Evolutionary conservation across 2,113 vertebrate species (phyloP).

Genomic region (Pseudopipra pipra): DNA sequence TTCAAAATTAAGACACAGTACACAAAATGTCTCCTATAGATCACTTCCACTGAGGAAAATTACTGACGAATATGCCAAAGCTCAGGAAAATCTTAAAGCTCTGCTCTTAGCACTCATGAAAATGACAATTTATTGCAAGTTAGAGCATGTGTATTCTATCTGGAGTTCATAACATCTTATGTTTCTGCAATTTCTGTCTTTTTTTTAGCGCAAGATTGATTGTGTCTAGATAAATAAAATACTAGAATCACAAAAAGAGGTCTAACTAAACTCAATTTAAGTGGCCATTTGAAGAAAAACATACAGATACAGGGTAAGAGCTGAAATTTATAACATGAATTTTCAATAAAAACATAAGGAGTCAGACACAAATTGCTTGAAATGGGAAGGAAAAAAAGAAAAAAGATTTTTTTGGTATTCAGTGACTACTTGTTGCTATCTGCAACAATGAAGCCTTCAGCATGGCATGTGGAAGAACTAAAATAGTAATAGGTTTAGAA

Average conservation of each 20-base stretch:
- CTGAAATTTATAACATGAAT: background rate
- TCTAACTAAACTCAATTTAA: background rate
- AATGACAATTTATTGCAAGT: background rate
- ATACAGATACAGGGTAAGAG: background rate
- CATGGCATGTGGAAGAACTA: background rate
- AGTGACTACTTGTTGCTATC: background rate
- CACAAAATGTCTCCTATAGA: background rate
- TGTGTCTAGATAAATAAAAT: background rate
- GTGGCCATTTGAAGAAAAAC: background rate
- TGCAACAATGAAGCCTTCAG: background rate
- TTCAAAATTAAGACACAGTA: background rate
- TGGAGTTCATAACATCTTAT: background rate
- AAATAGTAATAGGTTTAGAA: background rate
- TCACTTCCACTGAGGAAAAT: background rate
- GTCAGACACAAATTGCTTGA: background rate
- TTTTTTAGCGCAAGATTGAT: background rate
- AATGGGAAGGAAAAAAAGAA: background rate
- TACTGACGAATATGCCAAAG: background rate
- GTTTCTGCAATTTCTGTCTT: background rate
- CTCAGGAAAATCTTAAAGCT: background rate
- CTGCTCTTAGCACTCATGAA: background rate
- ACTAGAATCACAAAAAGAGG: background rate
- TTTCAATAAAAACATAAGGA: background rate
- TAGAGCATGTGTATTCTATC: background rate
- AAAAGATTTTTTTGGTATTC: background rate